phyloP scores from a whole-genome alignment of 1,140 invertebrate genomes.

The Tetraneura akinire region DNA sequence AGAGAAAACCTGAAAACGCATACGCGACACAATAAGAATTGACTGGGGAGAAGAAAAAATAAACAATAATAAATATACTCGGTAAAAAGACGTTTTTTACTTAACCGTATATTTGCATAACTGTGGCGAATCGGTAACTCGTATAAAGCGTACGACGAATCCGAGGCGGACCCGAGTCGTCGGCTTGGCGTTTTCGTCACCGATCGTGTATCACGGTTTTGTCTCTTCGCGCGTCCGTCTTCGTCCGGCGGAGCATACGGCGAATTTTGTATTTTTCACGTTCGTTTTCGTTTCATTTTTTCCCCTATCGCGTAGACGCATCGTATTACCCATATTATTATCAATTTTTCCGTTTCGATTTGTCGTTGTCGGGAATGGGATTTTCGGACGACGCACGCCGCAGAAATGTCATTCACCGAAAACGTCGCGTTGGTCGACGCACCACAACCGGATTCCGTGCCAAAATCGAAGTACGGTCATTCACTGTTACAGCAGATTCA shows the following conservation, averaged over 20 bases:
- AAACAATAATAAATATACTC: background rate
- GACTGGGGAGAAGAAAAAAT: background rate
- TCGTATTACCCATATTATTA: too few species aligned
- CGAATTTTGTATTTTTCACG: too few species aligned
- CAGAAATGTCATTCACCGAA: background rate
- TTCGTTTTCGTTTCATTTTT: too few species aligned
- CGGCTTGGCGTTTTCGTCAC: background rate
- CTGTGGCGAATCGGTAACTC: background rate
- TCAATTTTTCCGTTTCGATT: too few species aligned
- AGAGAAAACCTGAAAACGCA: constrained; percentile 1
- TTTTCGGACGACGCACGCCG: too few species aligned
- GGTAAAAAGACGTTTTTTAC: background rate
- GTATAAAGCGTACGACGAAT: background rate
- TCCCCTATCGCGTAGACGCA: too few species aligned
- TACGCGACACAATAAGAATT: background rate
- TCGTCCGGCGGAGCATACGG: too few species aligned
- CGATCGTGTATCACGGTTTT: too few species aligned
- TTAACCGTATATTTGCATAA: constrained; percentile 30
- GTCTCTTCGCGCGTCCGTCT: too few species aligned
- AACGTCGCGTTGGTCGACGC: background rate
- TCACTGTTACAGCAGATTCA: background rate
- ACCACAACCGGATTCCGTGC: background rate
- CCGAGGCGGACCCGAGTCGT: background rate
- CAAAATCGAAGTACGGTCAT: background rate
- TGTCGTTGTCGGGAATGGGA: too few species aligned